These are phyloP conservation scores for Grus americana DNA, from an alignment of 2,113 vertebrate genomes.

Conservation along the genomic window DNA sequence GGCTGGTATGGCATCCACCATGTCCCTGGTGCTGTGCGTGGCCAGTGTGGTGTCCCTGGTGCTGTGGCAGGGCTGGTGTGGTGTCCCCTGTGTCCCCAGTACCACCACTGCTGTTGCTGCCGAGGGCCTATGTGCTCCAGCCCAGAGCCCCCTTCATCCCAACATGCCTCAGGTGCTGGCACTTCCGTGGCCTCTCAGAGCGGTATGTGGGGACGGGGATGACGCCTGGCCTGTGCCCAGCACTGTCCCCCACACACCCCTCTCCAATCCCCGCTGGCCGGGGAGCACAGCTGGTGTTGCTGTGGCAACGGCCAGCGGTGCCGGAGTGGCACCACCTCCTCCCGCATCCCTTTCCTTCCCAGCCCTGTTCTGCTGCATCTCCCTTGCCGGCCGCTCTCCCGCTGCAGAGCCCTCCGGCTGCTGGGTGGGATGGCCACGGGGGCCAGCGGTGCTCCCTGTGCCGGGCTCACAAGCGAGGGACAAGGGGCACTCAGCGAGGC, in stretches of 20 bases:
- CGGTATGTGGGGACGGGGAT: fast-evolving
- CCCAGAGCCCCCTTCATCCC: neutral
- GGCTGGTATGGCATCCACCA: no score
- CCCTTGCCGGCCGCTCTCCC: neutral
- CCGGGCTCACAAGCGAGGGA: fast-evolving
- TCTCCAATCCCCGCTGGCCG: neutral
- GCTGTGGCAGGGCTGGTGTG: fast-evolving
- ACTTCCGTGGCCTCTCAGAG: fast-evolving
- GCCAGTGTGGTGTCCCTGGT: fast-evolving
- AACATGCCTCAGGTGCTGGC: neutral
- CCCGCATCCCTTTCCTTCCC: neutral
- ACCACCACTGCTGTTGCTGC: neutral
- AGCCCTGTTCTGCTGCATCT: neutral
- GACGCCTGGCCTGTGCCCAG: neutral
- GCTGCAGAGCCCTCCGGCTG: neutral
- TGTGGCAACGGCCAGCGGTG: conserved; percentile 39
- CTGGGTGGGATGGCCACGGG: fast-evolving
- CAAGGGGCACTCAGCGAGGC: neutral
- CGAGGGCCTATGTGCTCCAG: neutral
- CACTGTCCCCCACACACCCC: neutral
- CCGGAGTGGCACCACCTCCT: neutral
- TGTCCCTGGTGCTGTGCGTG: neutral
- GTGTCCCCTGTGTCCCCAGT: neutral
- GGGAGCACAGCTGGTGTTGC: neutral
- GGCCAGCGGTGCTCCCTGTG: fast-evolving